A percentile compares a stretch with the other conserved stretches of the same genome.
phyloP scores from a whole-genome alignment of 2,113 vertebrate species.

The Gobio gobio region DNA sequence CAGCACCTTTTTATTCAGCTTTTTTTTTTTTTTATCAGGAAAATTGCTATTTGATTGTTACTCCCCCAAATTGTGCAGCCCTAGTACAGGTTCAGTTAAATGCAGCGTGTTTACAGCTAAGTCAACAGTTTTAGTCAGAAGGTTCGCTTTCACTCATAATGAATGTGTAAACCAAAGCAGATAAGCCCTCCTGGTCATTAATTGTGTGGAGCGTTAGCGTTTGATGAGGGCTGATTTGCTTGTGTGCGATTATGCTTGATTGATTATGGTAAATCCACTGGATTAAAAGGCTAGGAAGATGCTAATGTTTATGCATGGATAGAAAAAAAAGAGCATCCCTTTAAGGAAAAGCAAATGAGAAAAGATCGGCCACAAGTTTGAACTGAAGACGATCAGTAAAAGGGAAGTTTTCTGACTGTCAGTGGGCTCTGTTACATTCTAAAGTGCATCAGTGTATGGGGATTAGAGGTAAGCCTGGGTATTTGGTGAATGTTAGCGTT shows the following conservation, averaged over 20 bases:
- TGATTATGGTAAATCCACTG: conserved; percentile 62
- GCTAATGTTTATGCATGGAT: conserved; percentile 66
- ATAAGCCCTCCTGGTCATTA: conserved; percentile 40
- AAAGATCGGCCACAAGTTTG: conserved; percentile 40
- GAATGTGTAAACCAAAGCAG: conserved; percentile 70
- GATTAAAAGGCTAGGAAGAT: conserved; percentile 58
- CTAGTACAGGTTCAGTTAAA: background rate
- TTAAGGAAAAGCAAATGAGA: conserved; percentile 37
- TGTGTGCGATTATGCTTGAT: conserved; percentile 53
- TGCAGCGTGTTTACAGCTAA: background rate
- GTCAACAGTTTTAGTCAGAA: conserved; percentile 53
- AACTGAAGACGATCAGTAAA: conserved; percentile 49
- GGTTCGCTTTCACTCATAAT: conserved; percentile 62
- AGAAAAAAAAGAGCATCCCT: conserved; percentile 60
- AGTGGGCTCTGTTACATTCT: conserved; percentile 56
- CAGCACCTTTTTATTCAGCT: too few species aligned
- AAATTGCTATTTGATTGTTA: background rate
- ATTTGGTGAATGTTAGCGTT: conserved; percentile 65
- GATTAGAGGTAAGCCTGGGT: conserved; percentile 69
- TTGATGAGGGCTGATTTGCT: conserved; percentile 43
- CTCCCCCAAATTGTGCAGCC: background rate
- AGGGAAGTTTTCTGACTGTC: conserved; percentile 45
- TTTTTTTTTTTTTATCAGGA: background rate
- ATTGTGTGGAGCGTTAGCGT: conserved; percentile 54
- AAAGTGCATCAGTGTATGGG: conserved; percentile 62